These are phyloP conservation scores for Cantharis rustica DNA, from an alignment of 2,888 invertebrate species.

Conservation along the genomic window DNA sequence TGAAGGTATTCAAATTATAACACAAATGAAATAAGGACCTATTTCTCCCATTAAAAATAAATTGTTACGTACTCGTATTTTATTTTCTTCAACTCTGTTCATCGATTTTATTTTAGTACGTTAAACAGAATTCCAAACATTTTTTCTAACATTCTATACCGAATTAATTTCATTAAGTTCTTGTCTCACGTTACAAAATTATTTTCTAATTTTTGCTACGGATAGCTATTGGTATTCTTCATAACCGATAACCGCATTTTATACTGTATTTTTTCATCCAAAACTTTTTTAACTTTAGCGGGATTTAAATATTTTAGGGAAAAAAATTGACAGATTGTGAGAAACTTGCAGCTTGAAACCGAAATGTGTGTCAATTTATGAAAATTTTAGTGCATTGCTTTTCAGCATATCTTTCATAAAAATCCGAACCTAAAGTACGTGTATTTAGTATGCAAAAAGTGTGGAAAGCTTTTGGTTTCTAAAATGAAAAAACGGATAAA, in stretches of 20 bases:
- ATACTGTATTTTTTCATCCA: not conserved
- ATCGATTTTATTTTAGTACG: not conserved
- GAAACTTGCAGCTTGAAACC: not conserved
- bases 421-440: not conserved
- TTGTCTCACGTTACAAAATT: not conserved
- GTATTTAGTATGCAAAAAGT: not conserved
- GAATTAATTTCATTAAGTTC: not conserved
- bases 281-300: not conserved
- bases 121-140: not conserved
- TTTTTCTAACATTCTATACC: not conserved
- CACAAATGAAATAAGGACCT: not conserved
- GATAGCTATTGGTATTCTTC: not conserved
- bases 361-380: not conserved
- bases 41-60: not conserved
- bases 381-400: not conserved
- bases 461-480: not conserved
- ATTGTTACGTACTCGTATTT: not conserved
- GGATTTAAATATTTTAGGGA: not conserved
- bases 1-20: not conserved
- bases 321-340: not conserved
- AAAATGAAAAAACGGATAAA: not conserved
- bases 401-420: not conserved
- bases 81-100: not conserved
- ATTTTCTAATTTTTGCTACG: not conserved
- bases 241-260: not conserved